Conservation (phyloP, 2,797 vertebrate genomes). For the Hippopotamyrus pictus region DNA sequence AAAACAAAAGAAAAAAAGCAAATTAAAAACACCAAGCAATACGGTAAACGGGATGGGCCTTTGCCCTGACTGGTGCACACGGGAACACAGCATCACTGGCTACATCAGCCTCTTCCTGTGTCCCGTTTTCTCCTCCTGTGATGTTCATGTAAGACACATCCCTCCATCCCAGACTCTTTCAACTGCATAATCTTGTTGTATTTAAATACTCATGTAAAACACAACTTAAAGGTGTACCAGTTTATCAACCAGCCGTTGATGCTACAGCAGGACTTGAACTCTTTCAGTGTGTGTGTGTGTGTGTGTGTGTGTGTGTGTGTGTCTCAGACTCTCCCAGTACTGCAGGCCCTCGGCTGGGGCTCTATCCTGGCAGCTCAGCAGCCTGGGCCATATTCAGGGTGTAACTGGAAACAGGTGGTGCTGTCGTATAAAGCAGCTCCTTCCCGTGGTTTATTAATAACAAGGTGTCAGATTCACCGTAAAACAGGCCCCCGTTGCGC, state of each 20-base stretch:
- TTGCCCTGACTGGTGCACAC: neutral
- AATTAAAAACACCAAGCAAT: neutral
- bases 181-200: neutral
- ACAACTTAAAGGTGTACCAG: neutral
- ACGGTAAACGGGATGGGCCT: neutral
- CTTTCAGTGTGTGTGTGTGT: neutral
- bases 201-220: neutral
- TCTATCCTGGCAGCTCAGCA: neutral
- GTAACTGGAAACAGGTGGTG: slow-evolving; percentile 1
- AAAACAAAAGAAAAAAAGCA: neutral
- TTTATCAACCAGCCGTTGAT: neutral
- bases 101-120: neutral
- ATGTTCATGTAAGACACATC: neutral
- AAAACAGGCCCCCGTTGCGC: neutral
- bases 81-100: neutral
- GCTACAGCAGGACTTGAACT: neutral
- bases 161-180: neutral
- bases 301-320: neutral
- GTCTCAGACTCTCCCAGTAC: neutral
- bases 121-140: neutral
- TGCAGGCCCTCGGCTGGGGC: neutral
- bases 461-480: neutral
- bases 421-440: neutral
- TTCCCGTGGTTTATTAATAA: slow-evolving; percentile 5
- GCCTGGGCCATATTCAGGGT: neutral